Evolutionary conservation across 2,113 vertebrate species (phyloP).

Genomic region (Trochalopteron elliotii): DNA sequence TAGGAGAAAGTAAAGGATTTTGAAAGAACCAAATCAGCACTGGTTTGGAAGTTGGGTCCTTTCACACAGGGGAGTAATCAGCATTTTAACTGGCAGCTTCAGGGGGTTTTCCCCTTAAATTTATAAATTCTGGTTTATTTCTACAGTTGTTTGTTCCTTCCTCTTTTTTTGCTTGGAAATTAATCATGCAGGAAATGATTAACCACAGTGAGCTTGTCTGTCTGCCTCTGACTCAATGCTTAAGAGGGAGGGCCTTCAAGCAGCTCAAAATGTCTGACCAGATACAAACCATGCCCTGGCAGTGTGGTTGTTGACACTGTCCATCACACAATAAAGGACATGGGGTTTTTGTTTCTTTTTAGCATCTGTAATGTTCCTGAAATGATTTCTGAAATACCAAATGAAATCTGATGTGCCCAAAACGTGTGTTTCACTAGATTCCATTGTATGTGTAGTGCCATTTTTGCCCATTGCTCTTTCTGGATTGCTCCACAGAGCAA

Average conservation of each 20-base stretch:
- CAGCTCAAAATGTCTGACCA: constrained; percentile 56
- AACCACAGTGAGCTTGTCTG: constrained; percentile 69
- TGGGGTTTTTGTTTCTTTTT: background rate
- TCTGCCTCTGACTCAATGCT: constrained; percentile 69
- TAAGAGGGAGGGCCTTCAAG: background rate
- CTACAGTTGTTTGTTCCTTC: constrained; percentile 53
- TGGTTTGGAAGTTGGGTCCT: background rate
- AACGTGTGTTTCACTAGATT: background rate
- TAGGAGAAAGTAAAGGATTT: background rate
- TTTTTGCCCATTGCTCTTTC: background rate
- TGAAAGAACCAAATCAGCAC: background rate
- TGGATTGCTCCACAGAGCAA: background rate
- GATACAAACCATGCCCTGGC: background rate
- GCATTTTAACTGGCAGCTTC: background rate
- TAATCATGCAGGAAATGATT: constrained; percentile 80
- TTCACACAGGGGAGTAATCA: background rate
- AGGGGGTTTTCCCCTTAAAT: background rate
- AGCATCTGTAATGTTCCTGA: background rate
- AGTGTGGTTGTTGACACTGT: background rate
- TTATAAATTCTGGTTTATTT: constrained; percentile 35
- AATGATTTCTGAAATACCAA: background rate
- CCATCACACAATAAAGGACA: background rate
- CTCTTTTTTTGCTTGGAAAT: constrained; percentile 63
- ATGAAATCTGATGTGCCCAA: background rate
- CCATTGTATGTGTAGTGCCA: background rate